Base-by-base conservation (phyloP, 2,113 vertebrate species). In the Silurus meridionalis region DNA sequence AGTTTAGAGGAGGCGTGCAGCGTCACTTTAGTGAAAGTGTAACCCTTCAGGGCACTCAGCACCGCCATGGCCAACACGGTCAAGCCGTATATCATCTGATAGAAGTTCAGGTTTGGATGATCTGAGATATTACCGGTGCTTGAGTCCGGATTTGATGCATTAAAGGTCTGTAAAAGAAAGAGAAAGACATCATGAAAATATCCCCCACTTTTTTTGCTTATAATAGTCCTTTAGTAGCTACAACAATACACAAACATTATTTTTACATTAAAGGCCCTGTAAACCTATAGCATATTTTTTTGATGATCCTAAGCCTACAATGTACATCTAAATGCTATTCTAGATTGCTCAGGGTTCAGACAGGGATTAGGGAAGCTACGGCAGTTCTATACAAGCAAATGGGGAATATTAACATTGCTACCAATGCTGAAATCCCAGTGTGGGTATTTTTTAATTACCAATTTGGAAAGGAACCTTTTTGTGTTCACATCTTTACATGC, bases 11-110 rank as follows among this genome's bases (percentile, higher is more conserved):
- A 92, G 0, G 93, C 94, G 8, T 71, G 94, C 87, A 96, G 80
- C 0, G 93, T 95, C 63, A 94, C 91, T 81, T 93, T 92, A n/a
- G 94, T 94, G 88, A 94, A 97, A 80, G 84, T 2, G 83, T 93
- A 93, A 55, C 91, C 92, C 88, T 96, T 96, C 78, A 93, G 21
- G 61, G 91, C 1, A 28, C 91, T 92, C 6, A 95, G 79, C 6
- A 66, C 0, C 46, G 95, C 11, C 88, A 93, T 91, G 61, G 83
- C 84, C 11, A 94, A 37, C 77, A 93, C 64, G 63, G 75, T 90
- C 52, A 94, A 72, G 0, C 91, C 83, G 0, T 93, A 96, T 52
- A 96, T 86, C 25, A 91, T 82, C 67, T 94, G 95, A 90, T 94
- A 95, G 85, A 94, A 94, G 0, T 82, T 63, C 17, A 94, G 89